Percentiles rank a stretch among this genome's conserved stretches.
These are phyloP conservation scores for Elachura formosa DNA, from an alignment of 2,113 vertebrate genomes.

Conservation along the genomic window DNA sequence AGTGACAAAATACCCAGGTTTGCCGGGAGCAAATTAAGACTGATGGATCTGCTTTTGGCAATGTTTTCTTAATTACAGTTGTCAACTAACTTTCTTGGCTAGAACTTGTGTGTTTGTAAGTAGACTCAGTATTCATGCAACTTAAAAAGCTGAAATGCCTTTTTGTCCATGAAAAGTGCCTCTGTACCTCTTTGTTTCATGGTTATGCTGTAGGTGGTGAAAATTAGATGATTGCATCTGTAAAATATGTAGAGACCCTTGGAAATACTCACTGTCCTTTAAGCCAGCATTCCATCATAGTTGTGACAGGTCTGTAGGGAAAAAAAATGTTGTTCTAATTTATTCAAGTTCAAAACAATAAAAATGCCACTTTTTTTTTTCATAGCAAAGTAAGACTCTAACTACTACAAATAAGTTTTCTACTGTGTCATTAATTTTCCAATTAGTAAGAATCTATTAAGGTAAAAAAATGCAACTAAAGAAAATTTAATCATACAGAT, in stretches of 20 bases:
- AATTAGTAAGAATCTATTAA: not conserved
- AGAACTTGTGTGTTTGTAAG: conserved; percentile 10
- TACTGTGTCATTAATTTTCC: not conserved
- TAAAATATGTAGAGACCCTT: conserved; percentile 30
- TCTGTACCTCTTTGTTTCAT: conserved; percentile 21
- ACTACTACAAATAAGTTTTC: not conserved
- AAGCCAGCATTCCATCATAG: conserved; percentile 41
- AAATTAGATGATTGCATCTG: conserved; percentile 15
- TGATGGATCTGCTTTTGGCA: conserved; percentile 7
- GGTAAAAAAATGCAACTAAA: not conserved
- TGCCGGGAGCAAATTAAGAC: conserved; percentile 18
- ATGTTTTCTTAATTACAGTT: conserved; percentile 50
- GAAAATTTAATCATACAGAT: not conserved
- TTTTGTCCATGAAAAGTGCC: not conserved
- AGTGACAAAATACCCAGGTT: conserved; percentile 24
- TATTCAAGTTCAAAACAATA: conserved; percentile 30
- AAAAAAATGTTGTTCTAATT: not conserved
- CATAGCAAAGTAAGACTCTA: not conserved
- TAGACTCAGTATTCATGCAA: not conserved
- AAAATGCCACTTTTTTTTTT: conserved; percentile 7
- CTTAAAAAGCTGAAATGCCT: conserved; percentile 6
- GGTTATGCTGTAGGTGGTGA: not conserved
- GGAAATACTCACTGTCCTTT: conserved; percentile 23
- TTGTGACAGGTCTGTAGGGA: not conserved
- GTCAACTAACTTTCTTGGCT: conserved; percentile 49